Evolutionary conservation across 1,140 invertebrate species (phyloP).

Genomic region (Gonatopus flavifemur): DNA sequence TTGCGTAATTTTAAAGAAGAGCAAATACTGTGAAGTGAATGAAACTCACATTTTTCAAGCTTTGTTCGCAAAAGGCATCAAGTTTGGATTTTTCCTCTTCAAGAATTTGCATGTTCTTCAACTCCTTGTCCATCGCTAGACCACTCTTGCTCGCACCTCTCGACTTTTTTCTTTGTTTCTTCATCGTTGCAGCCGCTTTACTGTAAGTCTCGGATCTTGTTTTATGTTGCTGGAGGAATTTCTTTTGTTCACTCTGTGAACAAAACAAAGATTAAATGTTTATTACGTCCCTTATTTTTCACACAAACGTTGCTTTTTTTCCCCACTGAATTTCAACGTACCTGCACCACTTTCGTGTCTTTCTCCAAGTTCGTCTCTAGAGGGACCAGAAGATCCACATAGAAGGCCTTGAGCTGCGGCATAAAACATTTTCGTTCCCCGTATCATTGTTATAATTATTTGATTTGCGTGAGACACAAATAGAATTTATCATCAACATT

Average conservation of each 20-base stretch:
- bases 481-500: too few species aligned
- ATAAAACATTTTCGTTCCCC: too few species aligned
- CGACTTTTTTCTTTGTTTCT: constrained; percentile 86
- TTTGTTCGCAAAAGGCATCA: constrained; percentile 87
- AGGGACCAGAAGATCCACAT: constrained; percentile 88
- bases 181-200: constrained; percentile 85
- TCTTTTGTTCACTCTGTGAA: constrained; percentile 83
- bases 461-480: too few species aligned
- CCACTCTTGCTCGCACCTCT: constrained; percentile 76
- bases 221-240: constrained; percentile 87
- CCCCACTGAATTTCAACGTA: too few species aligned
- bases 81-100: constrained; percentile 90
- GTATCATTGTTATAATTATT: too few species aligned
- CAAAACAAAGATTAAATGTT: neutral
- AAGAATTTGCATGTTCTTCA: constrained; percentile 87
- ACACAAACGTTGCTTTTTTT: neutral
- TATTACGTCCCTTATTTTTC: neutral
- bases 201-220: constrained; percentile 84
- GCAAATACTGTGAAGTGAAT: too few species aligned
- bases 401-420: constrained; percentile 92
- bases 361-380: constrained; percentile 91
- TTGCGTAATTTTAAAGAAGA: too few species aligned
- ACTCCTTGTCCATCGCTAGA: constrained; percentile 82
- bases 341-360: constrained; percentile 90
- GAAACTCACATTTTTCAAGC: constrained; percentile 81